A percentile compares a stretch with the other conserved stretches of the same genome.
Conservation (phyloP, 2,888 invertebrate genomes). For the Melinaea marsaeus region DNA sequence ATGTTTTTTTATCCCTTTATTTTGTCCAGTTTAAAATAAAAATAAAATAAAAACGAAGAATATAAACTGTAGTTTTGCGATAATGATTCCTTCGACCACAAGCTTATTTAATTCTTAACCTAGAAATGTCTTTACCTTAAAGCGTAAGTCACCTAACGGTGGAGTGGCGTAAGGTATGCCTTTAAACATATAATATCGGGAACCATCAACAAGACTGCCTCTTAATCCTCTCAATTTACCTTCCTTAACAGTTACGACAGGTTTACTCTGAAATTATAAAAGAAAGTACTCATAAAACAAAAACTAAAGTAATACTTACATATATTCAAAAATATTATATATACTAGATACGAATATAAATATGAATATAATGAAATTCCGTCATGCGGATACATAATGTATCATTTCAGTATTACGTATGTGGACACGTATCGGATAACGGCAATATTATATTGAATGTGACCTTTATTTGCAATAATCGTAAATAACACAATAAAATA, state of each 20-base stretch:
- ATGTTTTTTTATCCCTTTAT: too few species aligned
- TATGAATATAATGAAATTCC: too few species aligned
- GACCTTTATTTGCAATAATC: too few species aligned
- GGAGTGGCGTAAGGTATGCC: constrained; percentile 75
- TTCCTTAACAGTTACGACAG: constrained; percentile 45
- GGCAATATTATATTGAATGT: too few species aligned
- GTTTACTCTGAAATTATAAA: constrained; percentile 26
- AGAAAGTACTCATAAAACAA: background rate
- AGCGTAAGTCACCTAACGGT: constrained; percentile 70
- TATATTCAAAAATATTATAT: background rate
- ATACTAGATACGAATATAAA: background rate
- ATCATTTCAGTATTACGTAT: too few species aligned
- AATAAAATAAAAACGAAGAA: too few species aligned
- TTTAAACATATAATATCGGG: constrained; percentile 51
- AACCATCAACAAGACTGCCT: constrained; percentile 43
- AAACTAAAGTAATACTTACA: background rate
- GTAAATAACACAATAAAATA: too few species aligned
- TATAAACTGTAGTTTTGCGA: too few species aligned
- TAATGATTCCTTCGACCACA: background rate
- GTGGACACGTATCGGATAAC: too few species aligned
- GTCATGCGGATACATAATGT: too few species aligned
- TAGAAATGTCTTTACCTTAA: constrained; percentile 53
- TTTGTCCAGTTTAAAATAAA: too few species aligned
- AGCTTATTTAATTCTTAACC: background rate
- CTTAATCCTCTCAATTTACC: constrained; percentile 50